A percentile compares a stretch with the other conserved stretches of the same genome.
These are phyloP conservation scores for Mola mola DNA, from an alignment of 2,113 vertebrate species.

Conservation along the genomic window DNA sequence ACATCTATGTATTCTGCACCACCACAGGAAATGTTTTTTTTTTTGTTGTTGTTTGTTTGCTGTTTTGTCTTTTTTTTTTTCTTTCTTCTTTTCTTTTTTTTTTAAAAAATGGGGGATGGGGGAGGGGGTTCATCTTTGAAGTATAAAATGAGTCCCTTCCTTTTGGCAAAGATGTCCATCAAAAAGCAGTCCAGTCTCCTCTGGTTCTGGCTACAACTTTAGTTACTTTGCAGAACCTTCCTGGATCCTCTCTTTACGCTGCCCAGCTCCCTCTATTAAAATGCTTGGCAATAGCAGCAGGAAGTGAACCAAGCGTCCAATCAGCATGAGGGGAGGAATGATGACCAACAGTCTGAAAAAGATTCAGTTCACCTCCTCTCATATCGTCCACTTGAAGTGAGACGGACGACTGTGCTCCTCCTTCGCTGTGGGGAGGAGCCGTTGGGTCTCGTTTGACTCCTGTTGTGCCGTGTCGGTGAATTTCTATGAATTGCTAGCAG, in stretches of 20 bases:
- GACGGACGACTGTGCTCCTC: conserved; percentile 32
- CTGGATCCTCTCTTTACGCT: conserved; percentile 18
- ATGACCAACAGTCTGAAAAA: conserved; percentile 25
- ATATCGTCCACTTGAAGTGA: conserved; percentile 26
- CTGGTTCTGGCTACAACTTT: conserved; percentile 27
- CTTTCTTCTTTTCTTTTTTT: too few species aligned
- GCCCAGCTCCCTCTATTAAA: conserved; percentile 26
- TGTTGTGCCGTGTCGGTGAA: conserved; percentile 19
- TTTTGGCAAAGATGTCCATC: conserved; percentile 43
- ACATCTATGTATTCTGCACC: conserved; percentile 49
- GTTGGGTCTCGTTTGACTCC: conserved; percentile 4
- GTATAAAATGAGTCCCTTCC: conserved; percentile 61
- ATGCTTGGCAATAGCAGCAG: conserved; percentile 38
- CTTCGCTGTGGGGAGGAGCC: conserved; percentile 24
- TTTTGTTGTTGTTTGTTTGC: too few species aligned
- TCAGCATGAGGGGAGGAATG: conserved; percentile 46
- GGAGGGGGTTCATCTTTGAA: conserved; percentile 35
- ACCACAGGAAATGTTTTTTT: conserved; percentile 49
- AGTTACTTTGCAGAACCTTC: conserved; percentile 31
- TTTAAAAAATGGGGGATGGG: background rate
- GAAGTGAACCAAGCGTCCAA: conserved; percentile 25
- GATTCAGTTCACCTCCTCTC: conserved; percentile 35
- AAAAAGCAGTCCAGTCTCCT: conserved; percentile 60
- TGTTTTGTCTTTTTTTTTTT: too few species aligned
- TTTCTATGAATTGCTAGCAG: conserved; percentile 89